Percentiles rank a stretch among this genome's conserved stretches.
These are phyloP conservation scores for Ctenomys sociabilis DNA, from an alignment of 2,113 vertebrate species.

Conservation along the genomic window DNA sequence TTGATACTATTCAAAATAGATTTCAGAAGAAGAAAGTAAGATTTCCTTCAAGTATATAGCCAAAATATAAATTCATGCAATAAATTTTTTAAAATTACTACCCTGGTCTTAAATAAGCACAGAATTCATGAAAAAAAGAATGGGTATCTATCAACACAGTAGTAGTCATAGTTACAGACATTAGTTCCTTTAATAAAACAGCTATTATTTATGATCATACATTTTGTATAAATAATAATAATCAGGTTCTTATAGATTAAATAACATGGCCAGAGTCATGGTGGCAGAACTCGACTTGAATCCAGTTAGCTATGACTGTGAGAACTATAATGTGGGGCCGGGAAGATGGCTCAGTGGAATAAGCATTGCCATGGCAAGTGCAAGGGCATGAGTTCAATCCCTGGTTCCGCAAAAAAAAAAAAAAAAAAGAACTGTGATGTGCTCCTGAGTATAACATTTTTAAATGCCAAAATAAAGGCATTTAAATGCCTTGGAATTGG, in stretches of 20 bases:
- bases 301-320: background rate
- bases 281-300: background rate
- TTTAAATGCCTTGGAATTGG: background rate
- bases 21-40: constrained; percentile 30
- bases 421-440: background rate
- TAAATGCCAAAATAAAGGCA: background rate
- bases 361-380: too few relatives aligned
- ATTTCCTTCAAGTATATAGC: background rate
- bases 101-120: background rate
- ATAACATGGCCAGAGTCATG: background rate
- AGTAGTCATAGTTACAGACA: background rate
- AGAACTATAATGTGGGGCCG: background rate
- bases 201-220: background rate
- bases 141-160: background rate
- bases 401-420: too few relatives aligned
- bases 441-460: background rate
- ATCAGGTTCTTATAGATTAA: background rate
- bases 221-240: background rate
- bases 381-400: too few relatives aligned
- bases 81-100: background rate
- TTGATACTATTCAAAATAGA: background rate
- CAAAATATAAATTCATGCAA: background rate
- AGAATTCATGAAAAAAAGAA: background rate
- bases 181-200: background rate
- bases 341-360: too few relatives aligned